phyloP scores from a whole-genome alignment of 2,888 invertebrate species.

The Hemicrepidius hirtus region DNA sequence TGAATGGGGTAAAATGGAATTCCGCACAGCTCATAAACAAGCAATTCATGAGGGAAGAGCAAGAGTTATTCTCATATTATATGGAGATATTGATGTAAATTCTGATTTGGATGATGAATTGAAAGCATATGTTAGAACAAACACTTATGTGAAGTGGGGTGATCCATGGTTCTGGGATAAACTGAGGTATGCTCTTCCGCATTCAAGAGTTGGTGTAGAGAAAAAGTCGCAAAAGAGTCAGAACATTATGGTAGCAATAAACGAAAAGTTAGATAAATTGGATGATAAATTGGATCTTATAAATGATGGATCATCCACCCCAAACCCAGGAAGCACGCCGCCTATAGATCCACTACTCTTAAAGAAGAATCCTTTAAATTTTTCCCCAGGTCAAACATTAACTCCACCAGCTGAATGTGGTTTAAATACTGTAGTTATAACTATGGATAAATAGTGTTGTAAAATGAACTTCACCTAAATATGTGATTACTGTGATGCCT shows the following conservation, averaged over 20 bases:
- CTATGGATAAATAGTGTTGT: slow-evolving; percentile 21
- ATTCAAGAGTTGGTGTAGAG: slow-evolving; percentile 65
- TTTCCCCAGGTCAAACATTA: slow-evolving; percentile 22
- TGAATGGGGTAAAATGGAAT: slow-evolving; percentile 85
- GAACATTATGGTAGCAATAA: slow-evolving; percentile 29
- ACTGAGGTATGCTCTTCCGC: slow-evolving; percentile 83
- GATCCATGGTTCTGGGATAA: slow-evolving; percentile 90
- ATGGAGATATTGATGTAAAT: slow-evolving; percentile 80
- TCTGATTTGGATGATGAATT: slow-evolving; percentile 80
- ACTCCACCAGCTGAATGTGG: slow-evolving; percentile 56
- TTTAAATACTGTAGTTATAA: slow-evolving; percentile 25
- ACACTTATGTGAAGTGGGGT: slow-evolving; percentile 88
- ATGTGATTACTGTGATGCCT: slow-evolving; percentile 5
- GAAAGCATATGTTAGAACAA: slow-evolving; percentile 82
- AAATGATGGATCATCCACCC: slow-evolving; percentile 56
- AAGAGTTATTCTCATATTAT: slow-evolving; percentile 83
- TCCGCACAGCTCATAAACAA: slow-evolving; percentile 82
- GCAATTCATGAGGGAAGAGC: slow-evolving; percentile 80
- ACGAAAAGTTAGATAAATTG: slow-evolving; percentile 64
- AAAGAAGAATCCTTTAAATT: slow-evolving; percentile 57
- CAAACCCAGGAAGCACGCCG: slow-evolving; percentile 61
- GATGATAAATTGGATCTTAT: slow-evolving; percentile 65
- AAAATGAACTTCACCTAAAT: not conserved
- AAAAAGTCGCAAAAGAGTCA: slow-evolving; percentile 2
- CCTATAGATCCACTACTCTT: slow-evolving; percentile 54